phyloP scores from a whole-genome alignment of 2,888 invertebrate genomes.

The Eumerus sabulonum region DNA sequence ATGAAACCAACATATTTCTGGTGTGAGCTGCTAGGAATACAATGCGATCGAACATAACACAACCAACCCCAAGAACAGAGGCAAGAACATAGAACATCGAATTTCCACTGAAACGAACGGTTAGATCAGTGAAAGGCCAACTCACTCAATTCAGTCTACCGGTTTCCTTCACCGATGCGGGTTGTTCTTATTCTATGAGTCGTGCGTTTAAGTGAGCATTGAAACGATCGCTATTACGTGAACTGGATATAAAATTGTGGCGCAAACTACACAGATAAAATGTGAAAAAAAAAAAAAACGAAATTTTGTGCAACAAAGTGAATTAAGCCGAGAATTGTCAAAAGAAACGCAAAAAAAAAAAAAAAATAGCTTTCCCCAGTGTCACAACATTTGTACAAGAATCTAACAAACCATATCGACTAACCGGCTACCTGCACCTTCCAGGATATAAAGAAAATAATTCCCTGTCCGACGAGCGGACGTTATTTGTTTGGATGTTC shows the following conservation, averaged over 20 bases:
- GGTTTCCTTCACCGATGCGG: conserved; percentile 30
- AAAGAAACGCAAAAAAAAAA: conserved; percentile 13
- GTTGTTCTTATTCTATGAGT: conserved; percentile 19
- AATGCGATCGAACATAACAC: conserved; percentile 52
- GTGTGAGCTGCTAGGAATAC: too few species aligned
- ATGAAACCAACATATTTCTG: conserved; percentile 7
- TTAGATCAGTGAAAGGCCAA: conserved; percentile 23
- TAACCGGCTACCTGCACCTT: neutral
- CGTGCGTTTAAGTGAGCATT: conserved; percentile 1
- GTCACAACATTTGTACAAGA: neutral
- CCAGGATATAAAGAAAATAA: conserved; percentile 25
- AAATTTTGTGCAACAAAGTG: neutral
- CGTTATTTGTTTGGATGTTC: conserved; percentile 41
- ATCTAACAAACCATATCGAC: neutral
- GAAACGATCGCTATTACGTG: conserved; percentile 20
- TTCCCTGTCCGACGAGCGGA: conserved; percentile 12
- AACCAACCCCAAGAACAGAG: conserved; percentile 49
- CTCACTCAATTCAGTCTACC: conserved; percentile 49
- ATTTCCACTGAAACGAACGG: conserved; percentile 28
- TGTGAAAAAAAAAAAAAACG: conserved; percentile 2
- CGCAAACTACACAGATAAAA: neutral
- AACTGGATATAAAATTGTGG: neutral
- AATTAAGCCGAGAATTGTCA: too few species aligned
- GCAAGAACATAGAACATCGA: conserved; percentile 34
- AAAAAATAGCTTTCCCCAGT: conserved; percentile 6